Conservation (phyloP, 2,888 invertebrate genomes). For the Temnothorax ravouxi region DNA sequence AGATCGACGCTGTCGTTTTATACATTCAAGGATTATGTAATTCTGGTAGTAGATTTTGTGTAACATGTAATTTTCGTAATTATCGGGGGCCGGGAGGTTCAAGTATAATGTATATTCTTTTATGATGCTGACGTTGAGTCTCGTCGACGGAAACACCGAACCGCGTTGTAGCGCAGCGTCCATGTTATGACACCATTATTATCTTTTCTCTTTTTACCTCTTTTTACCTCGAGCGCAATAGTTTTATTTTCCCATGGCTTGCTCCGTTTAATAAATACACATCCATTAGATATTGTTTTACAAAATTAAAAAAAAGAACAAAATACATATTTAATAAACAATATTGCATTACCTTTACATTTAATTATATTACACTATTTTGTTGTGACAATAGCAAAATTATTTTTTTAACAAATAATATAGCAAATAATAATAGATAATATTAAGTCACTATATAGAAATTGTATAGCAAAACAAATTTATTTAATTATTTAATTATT, state of each 20-base stretch:
- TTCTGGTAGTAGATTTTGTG: constrained; percentile 11
- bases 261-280: constrained; percentile 10
- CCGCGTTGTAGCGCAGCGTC: not conserved
- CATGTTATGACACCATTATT: constrained; percentile 36
- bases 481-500: not conserved
- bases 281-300: constrained; percentile 7
- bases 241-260: constrained; percentile 23
- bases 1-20: not conserved
- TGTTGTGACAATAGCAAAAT: not conserved
- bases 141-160: constrained; percentile 15
- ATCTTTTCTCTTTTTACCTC: not conserved
- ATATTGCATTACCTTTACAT: constrained; percentile 13
- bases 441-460: not conserved
- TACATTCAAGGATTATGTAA: not conserved
- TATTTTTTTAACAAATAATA: not conserved
- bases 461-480: not conserved
- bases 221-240: not conserved
- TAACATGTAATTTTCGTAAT: constrained; percentile 29
- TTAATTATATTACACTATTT: not conserved
- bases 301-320: not conserved
- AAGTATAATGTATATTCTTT: constrained; percentile 45
- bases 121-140: constrained; percentile 27
- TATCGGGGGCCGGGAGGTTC: constrained; percentile 22
- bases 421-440: not conserved
- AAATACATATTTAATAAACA: constrained; percentile 11